Evolutionary conservation across 1,140 invertebrate species (phyloP).

Genomic region (Listronotus bonariensis): DNA sequence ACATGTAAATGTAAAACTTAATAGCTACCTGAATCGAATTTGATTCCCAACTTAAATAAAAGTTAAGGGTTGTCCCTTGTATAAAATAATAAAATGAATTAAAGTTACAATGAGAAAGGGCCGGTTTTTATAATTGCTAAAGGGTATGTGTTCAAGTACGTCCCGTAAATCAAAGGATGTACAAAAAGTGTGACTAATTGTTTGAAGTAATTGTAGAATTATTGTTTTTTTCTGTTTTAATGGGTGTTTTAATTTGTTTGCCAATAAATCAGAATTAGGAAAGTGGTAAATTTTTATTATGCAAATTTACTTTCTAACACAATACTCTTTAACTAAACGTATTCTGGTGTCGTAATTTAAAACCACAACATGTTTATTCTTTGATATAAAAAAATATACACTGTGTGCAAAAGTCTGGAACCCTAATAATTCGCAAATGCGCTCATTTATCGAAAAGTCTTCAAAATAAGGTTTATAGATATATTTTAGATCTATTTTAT

Average conservation of each 20-base stretch:
- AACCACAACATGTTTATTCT: too few relatives aligned
- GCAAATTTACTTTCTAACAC: too few relatives aligned
- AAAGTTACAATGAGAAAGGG: slow-evolving; percentile 27
- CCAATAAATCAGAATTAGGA: slow-evolving; percentile 28
- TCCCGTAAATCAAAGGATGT: slow-evolving; percentile 21
- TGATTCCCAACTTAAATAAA: slow-evolving; percentile 25
- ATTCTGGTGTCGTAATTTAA: too few relatives aligned
- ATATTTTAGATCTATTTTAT: too few relatives aligned
- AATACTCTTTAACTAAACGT: too few relatives aligned
- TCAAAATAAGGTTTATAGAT: too few relatives aligned
- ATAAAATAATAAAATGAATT: slow-evolving; percentile 29
- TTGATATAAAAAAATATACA: too few relatives aligned
- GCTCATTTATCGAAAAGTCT: too few relatives aligned
- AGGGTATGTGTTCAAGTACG: slow-evolving; percentile 14
- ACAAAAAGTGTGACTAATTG: slow-evolving; percentile 28
- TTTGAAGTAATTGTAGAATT: slow-evolving; percentile 23
- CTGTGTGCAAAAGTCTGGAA: too few relatives aligned
- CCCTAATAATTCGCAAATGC: too few relatives aligned
- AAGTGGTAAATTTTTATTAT: background rate
- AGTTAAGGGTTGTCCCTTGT: slow-evolving; percentile 23
- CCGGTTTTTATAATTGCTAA: slow-evolving; percentile 18
- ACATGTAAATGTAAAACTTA: slow-evolving; percentile 32
- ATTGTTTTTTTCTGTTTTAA: slow-evolving; percentile 18
- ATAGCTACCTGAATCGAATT: slow-evolving; percentile 36
- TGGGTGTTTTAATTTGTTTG: background rate